Evolutionary conservation across 2,888 invertebrate genomes (phyloP), one percentile per base, ranked within the genome.

Genomic region (Exocentrus adspersus): DNA sequence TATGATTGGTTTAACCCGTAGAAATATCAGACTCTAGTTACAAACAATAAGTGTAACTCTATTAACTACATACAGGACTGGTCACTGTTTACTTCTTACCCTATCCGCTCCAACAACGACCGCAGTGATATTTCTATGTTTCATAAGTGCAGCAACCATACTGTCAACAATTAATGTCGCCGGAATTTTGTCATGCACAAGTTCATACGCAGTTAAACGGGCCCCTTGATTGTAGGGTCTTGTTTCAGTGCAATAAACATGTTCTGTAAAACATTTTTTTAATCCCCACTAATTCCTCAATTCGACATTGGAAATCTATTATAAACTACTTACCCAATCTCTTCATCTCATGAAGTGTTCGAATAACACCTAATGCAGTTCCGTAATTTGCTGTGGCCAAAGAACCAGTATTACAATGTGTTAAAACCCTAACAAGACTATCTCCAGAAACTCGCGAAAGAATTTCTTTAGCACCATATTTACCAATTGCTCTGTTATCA

Each of bases 331-430:
- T 70, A 78, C 77, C 78, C 59, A 79, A 67, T 65, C 76, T 71
- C 65, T 77, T 89, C 68, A 86, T 82, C 67, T 87, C 87, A 78
- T 92, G 89, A 59, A 99, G 85, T 59, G 90, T 89, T 70, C 98
- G 88, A 70, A 98, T 92, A 28, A 99, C 97, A 78, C 98, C 99
- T 72, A 99, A 86, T 9, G 99, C 99, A 12, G 99, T 99, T 16
- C 99, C 99, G 84, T 97, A 95, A 41, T 97, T 97, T 46, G 95
- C 95, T 2, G 99, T 99, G 1, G 99, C 99, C 75, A 99, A 85
- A 2, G 97, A 95, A 0, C 99, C 99, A 1, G 99, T 98, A 82
- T 99, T 99, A 82, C 99, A 99, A 81, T 98, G 98, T 1, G 99
- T 99, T 56, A 99, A 84, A 58, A 99, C 86, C 67, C 89, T 86